Evolutionary conservation across 2,113 vertebrate species (phyloP).

Genomic region (Cercocebus atys): DNA sequence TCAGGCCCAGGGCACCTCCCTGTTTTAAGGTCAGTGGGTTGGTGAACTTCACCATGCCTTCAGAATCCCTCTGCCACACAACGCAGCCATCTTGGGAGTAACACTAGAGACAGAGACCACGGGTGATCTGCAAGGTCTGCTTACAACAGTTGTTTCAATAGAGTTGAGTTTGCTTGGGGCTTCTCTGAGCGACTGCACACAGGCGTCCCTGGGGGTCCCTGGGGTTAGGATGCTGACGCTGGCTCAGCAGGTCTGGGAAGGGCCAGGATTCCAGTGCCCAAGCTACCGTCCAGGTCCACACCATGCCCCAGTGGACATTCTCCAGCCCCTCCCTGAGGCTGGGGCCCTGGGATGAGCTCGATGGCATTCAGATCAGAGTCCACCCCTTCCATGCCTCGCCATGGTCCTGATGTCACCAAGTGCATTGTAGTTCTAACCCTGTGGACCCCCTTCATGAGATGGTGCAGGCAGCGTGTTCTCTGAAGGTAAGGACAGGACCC

Average conservation of each 20-base stretch:
- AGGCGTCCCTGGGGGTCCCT: background rate
- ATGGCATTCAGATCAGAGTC: background rate
- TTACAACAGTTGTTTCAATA: rapidly evolving
- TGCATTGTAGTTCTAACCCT: background rate
- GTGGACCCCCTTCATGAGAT: background rate
- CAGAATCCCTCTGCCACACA: background rate
- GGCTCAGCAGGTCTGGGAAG: background rate
- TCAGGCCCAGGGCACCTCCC: background rate
- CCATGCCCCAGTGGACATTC: background rate
- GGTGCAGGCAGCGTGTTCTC: rapidly evolving
- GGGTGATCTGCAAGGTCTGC: background rate
- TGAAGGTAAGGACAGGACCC: background rate
- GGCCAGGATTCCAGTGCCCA: background rate
- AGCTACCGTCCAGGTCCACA: background rate
- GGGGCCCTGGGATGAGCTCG: background rate
- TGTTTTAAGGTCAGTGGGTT: background rate
- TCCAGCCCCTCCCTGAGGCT: background rate
- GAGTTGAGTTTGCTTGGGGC: background rate
- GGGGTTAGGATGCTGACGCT: background rate
- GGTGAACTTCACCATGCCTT: background rate
- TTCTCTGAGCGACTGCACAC: background rate
- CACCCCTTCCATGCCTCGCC: background rate
- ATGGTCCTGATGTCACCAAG: background rate
- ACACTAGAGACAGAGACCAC: background rate
- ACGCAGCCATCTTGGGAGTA: background rate